These are phyloP conservation scores for Chloroceryle aenea DNA, from an alignment of 2,113 vertebrate species.

Conservation along the genomic window DNA sequence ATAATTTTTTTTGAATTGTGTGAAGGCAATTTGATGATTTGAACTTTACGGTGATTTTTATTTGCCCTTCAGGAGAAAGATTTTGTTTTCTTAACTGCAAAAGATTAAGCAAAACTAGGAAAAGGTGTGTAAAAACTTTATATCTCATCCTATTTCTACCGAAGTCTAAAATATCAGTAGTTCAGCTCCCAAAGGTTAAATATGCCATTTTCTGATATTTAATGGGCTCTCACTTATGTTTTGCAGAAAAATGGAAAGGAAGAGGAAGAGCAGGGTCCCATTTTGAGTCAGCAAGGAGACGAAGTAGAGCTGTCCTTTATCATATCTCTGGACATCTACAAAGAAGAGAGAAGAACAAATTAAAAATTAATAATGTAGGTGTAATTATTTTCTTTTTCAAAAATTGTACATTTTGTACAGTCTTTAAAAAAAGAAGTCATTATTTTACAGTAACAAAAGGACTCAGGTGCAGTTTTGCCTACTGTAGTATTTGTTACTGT, in stretches of 20 bases:
- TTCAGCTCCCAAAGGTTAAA: background rate
- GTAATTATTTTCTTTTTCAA: background rate
- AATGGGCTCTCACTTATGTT: conserved; percentile 53
- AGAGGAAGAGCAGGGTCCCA: conserved; percentile 87
- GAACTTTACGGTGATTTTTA: background rate
- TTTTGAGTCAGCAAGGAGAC: conserved; percentile 86
- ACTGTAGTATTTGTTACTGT: background rate
- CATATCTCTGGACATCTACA: conserved; percentile 97
- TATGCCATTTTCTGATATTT: conserved; percentile 9
- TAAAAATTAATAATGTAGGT: conserved; percentile 97
- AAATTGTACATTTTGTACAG: background rate
- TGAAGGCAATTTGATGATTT: background rate
- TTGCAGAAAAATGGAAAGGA: conserved; percentile 87
- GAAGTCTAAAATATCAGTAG: background rate
- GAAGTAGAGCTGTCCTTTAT: conserved; percentile 92
- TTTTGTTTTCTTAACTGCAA: background rate
- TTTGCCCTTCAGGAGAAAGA: background rate
- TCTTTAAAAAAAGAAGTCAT: background rate
- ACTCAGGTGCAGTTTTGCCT: background rate
- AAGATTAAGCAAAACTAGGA: background rate
- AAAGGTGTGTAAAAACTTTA: background rate
- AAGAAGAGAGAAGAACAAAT: conserved; percentile 93
- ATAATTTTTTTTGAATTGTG: background rate
- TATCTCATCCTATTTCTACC: background rate
- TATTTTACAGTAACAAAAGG: background rate